phyloP scores from a whole-genome alignment of 2,888 invertebrate species.

The Drosophila phalerata region DNA sequence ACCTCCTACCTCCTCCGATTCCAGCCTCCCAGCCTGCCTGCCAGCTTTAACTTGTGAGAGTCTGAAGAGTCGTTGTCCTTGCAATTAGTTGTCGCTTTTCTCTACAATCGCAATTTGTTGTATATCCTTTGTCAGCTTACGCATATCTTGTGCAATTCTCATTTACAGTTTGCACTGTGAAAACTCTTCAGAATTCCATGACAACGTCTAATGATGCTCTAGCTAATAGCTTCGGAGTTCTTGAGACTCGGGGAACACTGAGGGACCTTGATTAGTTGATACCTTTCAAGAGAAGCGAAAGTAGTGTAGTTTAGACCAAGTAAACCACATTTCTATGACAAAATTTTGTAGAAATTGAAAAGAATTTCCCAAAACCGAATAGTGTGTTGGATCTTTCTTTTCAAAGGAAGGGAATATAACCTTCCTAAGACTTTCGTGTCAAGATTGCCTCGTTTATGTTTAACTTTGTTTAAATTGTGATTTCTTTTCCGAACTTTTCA shows the following conservation, averaged over 20 bases:
- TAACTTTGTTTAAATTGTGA: not conserved
- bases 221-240: slow-evolving; percentile 64
- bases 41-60: slow-evolving; percentile 50
- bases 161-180: slow-evolving; percentile 30
- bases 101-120: slow-evolving; percentile 42
- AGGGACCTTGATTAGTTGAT: slow-evolving; percentile 8
- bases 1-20: not conserved
- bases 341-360: too few relatives aligned
- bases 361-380: too few relatives aligned
- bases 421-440: not conserved
- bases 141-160: slow-evolving; percentile 39
- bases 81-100: slow-evolving; percentile 72
- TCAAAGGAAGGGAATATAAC: not conserved
- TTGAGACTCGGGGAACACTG: slow-evolving; percentile 9
- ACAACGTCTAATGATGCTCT: slow-evolving; percentile 43
- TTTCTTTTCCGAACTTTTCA: slow-evolving; percentile 2
- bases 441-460: not conserved
- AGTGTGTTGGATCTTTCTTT: not conserved
- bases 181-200: slow-evolving; percentile 46
- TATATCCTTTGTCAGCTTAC: slow-evolving; percentile 34
- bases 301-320: not conserved
- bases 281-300: slow-evolving; percentile 7
- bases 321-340: too few relatives aligned
- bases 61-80: slow-evolving; percentile 75
- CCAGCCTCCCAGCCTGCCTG: not conserved